These are phyloP conservation scores for Melolontha melolontha DNA, from an alignment of 2,888 invertebrate species.

Conservation along the genomic window DNA sequence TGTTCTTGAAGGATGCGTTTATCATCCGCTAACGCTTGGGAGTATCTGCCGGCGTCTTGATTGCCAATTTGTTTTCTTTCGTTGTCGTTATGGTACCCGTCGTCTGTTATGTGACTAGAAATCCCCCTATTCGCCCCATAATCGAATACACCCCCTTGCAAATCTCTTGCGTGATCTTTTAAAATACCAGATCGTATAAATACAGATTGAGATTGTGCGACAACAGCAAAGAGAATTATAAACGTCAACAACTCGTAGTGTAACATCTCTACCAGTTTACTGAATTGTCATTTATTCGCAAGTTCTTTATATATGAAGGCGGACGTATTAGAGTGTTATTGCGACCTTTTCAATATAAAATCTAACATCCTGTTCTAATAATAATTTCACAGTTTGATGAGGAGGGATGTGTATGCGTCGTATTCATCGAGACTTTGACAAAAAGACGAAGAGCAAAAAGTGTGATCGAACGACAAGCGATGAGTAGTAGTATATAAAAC, in stretches of 20 bases:
- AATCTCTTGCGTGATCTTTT: constrained; percentile 45
- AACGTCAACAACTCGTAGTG: neutral
- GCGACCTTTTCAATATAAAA: constrained; percentile 21
- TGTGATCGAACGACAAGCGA: neutral
- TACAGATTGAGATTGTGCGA: constrained; percentile 37
- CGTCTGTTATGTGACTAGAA: constrained; percentile 56
- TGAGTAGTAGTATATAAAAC: no score
- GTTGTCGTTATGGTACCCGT: constrained; percentile 59
- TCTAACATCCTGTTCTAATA: constrained; percentile 29
- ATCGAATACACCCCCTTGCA: constrained; percentile 46
- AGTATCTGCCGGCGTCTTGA: constrained; percentile 57
- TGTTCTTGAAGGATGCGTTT: constrained; percentile 57
- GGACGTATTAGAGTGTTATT: neutral
- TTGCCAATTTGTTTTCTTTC: constrained; percentile 57
- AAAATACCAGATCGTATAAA: constrained; percentile 48
- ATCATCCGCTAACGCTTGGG: constrained; percentile 55
- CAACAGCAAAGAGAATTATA: neutral
- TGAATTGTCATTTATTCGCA: neutral
- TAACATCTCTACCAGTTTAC: constrained; percentile 15
- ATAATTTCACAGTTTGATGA: constrained; percentile 32
- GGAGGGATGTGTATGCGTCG: constrained; percentile 1
- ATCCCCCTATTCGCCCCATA: constrained; percentile 51
- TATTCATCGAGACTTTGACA: constrained; percentile 11
- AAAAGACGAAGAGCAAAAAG: constrained; percentile 16
- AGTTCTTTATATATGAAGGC: constrained; percentile 24